These are phyloP conservation scores for Drosophila bocqueti DNA, from an alignment of 1,140 invertebrate species.

Conservation along the genomic window DNA sequence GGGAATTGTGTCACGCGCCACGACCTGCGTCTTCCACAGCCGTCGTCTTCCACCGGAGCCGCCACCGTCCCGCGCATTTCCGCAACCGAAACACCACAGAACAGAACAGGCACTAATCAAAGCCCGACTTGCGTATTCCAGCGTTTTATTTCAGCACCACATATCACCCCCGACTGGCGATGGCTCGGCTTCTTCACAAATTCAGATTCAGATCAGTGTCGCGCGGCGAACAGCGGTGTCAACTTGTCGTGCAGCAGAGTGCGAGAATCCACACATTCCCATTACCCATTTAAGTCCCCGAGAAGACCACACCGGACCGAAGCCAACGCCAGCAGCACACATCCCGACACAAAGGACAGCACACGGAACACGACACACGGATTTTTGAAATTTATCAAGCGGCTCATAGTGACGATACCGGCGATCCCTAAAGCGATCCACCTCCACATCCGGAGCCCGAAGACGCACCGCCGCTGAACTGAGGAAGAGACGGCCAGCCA, in stretches of 20 bases:
- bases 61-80: conserved; percentile 7
- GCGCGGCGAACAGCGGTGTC: conserved; percentile 61
- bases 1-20: conserved; percentile 74
- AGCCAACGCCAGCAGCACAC: conserved; percentile 3
- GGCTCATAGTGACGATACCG: not conserved
- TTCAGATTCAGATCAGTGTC: conserved; percentile 63
- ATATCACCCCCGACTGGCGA: conserved; percentile 37
- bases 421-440: not conserved
- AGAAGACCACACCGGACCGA: not conserved
- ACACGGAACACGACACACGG: not conserved
- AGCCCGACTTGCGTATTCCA: conserved; percentile 61
- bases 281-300: not conserved
- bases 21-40: conserved; percentile 22
- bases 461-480: conserved; percentile 29
- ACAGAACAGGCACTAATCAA: conserved; percentile 32
- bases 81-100: conserved; percentile 6
- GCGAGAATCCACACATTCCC: conserved; percentile 1
- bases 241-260: conserved; percentile 55
- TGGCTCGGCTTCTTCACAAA: conserved; percentile 53
- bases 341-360: conserved; percentile 3
- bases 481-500: conserved; percentile 24
- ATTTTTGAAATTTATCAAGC: not conserved
- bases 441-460: not conserved
- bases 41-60: conserved; percentile 1
- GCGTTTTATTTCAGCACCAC: conserved; percentile 46